Percentiles rank a stretch among this genome's conserved stretches.
phyloP scores from a whole-genome alignment of 1,140 invertebrate species.

The Brachionus sp. region DNA sequence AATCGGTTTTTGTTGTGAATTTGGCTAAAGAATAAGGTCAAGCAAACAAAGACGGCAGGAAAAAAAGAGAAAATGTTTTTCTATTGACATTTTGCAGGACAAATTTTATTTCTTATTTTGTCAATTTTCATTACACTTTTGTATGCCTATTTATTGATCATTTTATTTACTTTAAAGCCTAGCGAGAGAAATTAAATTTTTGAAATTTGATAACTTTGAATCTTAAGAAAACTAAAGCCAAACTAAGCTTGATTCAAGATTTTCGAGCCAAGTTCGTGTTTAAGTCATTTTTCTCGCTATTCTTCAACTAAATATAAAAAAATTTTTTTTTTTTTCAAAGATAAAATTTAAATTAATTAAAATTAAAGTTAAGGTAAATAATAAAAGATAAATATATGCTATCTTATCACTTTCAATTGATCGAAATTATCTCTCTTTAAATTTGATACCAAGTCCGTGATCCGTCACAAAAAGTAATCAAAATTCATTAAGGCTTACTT shows the following conservation, averaged over 20 bases:
- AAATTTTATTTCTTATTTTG: background rate
- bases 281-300: background rate
- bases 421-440: constrained; percentile 10
- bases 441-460: constrained; percentile 17
- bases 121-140: background rate
- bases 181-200: constrained; percentile 34
- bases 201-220: constrained; percentile 32
- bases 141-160: constrained; percentile 28
- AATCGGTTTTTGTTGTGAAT: background rate
- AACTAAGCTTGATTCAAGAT: background rate
- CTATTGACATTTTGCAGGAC: background rate
- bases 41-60: background rate
- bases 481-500: background rate
- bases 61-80: background rate
- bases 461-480: constrained; percentile 12
- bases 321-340: background rate
- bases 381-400: background rate
- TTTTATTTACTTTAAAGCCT: constrained; percentile 14
- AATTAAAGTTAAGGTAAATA: constrained; percentile 26
- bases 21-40: background rate
- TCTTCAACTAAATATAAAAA: background rate
- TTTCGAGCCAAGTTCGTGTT: background rate
- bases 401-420: constrained; percentile 18
- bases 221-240: constrained; percentile 2
- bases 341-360: constrained; percentile 1